phyloP scores from a whole-genome alignment of 2,113 vertebrate genomes.

The Neogobius melanostomus region DNA sequence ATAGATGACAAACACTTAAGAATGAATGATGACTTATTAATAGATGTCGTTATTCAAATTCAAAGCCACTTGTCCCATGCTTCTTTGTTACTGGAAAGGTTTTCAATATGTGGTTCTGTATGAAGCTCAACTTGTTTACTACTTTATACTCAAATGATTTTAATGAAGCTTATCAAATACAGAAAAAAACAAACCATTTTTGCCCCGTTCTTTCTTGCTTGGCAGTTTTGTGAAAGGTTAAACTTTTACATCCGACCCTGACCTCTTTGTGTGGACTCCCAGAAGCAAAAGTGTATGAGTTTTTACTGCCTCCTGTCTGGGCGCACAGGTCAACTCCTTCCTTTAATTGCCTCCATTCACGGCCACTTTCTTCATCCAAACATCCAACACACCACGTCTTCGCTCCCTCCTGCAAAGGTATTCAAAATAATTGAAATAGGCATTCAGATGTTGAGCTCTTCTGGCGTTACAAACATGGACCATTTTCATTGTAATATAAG shows the following conservation, averaged over 20 bases:
- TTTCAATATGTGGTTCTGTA: neutral
- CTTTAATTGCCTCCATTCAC: constrained; percentile 77
- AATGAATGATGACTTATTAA: neutral
- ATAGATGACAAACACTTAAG: neutral
- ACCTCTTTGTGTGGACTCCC: constrained; percentile 53
- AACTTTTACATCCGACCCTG: constrained; percentile 47
- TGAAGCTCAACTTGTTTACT: too few relatives aligned
- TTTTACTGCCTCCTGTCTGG: constrained; percentile 79
- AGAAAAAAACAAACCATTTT: too few relatives aligned
- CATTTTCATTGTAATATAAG: too few relatives aligned
- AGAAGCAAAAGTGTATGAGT: constrained; percentile 42
- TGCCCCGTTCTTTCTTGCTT: neutral
- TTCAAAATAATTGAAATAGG: too few relatives aligned
- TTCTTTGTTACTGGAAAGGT: neutral
- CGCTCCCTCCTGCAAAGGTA: neutral
- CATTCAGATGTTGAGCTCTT: too few relatives aligned
- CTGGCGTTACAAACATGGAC: too few relatives aligned
- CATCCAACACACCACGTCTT: constrained; percentile 24
- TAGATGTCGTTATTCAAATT: neutral
- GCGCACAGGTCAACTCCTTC: constrained; percentile 73
- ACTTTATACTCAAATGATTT: too few relatives aligned
- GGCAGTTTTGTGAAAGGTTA: constrained; percentile 14
- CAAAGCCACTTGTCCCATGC: neutral
- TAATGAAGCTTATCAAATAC: too few relatives aligned
- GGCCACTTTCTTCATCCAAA: constrained; percentile 15